Conservation (phyloP, 2,797 vertebrate species). For the Diplodus sargus region DNA sequence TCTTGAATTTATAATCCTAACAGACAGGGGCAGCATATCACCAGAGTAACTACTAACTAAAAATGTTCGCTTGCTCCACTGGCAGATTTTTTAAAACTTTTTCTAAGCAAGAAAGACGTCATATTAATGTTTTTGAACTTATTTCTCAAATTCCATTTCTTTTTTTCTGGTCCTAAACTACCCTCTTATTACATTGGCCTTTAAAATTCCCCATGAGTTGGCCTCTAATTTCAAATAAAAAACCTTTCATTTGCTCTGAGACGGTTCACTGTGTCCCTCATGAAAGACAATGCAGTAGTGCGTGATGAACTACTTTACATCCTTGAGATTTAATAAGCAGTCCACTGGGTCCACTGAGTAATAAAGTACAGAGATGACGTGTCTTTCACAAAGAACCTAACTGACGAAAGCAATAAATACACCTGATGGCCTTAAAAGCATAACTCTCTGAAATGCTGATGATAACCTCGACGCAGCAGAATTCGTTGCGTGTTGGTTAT, state of each 20-base stretch:
- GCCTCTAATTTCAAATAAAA: no score
- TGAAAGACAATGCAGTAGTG: not conserved
- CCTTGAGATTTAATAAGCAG: not conserved
- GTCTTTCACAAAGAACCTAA: constrained; percentile 1
- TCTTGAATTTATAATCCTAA: no score
- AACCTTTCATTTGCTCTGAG: constrained; percentile 2
- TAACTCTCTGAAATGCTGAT: constrained; percentile 52
- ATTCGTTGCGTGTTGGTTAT: constrained; percentile 30
- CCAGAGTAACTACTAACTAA: no score
- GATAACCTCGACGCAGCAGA: constrained; percentile 46
- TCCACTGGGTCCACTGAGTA: not conserved
- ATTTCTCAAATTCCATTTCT: no score
- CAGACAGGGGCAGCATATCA: no score
- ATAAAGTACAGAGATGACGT: not conserved
- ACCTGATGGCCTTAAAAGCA: not conserved
- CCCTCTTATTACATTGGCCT: no score
- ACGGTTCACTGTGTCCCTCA: not conserved
- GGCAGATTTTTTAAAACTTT: no score
- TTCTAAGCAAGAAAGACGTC: no score
- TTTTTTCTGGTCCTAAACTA: no score
- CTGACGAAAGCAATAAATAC: constrained; percentile 1
- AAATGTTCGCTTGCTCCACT: no score
- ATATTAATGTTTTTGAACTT: no score
- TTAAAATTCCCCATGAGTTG: no score
- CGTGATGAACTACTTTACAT: not conserved